These are phyloP conservation scores for Ptyas mucosa DNA, from an alignment of 2,113 vertebrate genomes.

Conservation along the genomic window DNA sequence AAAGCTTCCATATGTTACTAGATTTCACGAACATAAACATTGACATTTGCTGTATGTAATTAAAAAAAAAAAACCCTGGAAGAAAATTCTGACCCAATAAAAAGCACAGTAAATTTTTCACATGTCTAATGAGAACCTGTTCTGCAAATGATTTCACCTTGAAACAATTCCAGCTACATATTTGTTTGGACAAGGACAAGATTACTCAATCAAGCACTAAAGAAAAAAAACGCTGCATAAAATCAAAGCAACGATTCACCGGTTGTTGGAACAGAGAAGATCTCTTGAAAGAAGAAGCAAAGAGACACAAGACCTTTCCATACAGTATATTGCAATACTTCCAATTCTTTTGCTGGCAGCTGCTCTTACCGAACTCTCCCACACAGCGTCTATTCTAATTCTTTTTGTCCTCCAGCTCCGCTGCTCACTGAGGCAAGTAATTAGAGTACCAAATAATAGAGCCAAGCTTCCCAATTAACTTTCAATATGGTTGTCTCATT, in stretches of 20 bases:
- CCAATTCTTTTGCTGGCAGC: conserved; percentile 38
- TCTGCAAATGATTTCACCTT: background rate
- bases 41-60: background rate
- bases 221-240: conserved; percentile 37
- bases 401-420: conserved; percentile 47
- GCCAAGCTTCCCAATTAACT: conserved; percentile 57
- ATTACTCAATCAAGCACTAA: conserved; percentile 25
- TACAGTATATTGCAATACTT: conserved; percentile 6
- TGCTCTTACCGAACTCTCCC: conserved; percentile 43
- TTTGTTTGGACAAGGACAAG: background rate
- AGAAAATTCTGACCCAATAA: background rate
- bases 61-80: background rate
- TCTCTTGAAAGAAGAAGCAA: conserved; percentile 33
- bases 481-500: conserved; percentile 53
- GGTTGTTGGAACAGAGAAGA: conserved; percentile 37
- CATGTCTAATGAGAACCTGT: background rate
- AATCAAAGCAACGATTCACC: conserved; percentile 38
- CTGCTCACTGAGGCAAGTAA: conserved; percentile 59
- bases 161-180: background rate
- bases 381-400: conserved; percentile 32
- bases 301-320: conserved; percentile 25
- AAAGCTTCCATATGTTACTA: background rate
- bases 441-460: conserved; percentile 63
- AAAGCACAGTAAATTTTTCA: background rate
- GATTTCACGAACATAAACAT: background rate